Conservation (phyloP, 2,113 vertebrate species). For the Nothocercus nigrocapillus region DNA sequence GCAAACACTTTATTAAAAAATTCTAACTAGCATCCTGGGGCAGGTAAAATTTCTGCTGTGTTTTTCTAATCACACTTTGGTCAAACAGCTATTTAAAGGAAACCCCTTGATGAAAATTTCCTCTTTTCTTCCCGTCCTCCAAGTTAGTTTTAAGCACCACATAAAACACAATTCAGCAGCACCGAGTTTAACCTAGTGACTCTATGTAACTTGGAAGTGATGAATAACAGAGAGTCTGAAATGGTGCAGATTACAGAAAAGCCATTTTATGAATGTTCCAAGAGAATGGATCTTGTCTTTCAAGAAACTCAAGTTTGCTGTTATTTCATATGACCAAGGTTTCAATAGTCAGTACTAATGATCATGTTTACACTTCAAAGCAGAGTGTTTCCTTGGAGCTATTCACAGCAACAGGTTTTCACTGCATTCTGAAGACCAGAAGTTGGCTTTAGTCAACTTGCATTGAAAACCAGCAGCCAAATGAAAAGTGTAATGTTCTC, state of each 20-base stretch:
- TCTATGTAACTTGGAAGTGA: neutral
- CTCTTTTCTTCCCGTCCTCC: neutral
- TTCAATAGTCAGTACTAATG: neutral
- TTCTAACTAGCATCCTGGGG: neutral
- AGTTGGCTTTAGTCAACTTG: neutral
- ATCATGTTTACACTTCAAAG: neutral
- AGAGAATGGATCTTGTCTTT: neutral
- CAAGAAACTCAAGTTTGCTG: neutral
- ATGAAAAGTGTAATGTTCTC: neutral
- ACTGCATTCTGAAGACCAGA: neutral
- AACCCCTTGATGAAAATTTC: neutral
- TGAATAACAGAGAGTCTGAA: neutral
- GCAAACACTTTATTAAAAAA: neutral
- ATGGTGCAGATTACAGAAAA: neutral
- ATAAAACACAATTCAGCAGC: neutral
- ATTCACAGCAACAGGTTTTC: neutral
- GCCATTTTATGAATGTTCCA: neutral
- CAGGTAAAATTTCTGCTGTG: neutral
- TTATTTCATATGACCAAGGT: neutral
- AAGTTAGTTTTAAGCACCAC: constrained; percentile 3
- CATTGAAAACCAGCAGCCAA: neutral
- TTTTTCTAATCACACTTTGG: neutral
- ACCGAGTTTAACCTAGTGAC: neutral
- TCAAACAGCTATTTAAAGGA: neutral
- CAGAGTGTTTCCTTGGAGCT: neutral